Conservation (phyloP, 2,113 vertebrate genomes). For the Aleadryas rufinucha region DNA sequence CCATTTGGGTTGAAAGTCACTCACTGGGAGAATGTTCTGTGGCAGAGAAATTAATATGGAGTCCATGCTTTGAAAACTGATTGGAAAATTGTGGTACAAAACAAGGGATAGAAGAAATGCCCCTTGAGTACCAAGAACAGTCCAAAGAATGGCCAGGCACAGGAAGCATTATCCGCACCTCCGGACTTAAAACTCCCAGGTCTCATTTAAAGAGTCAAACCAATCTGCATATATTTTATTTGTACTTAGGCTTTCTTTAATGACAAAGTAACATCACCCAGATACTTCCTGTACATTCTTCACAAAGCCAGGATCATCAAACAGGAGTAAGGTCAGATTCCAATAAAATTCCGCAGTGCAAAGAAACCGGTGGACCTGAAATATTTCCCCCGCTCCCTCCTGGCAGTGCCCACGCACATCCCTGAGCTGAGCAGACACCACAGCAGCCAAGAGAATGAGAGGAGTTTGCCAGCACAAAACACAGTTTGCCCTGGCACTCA, state of each 20-base stretch:
- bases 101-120: not conserved
- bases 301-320: not conserved
- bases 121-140: not conserved
- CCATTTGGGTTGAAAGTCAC: not conserved
- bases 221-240: not conserved
- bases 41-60: not conserved
- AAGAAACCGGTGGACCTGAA: not conserved
- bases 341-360: fast-evolving
- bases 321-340: not conserved
- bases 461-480: not conserved
- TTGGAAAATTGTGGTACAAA: not conserved
- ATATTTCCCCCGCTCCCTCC: not conserved
- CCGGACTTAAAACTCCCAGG: not conserved
- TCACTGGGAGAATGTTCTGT: not conserved
- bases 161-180: not conserved
- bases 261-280: not conserved
- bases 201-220: not conserved
- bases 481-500: not conserved
- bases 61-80: not conserved
- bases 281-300: not conserved
- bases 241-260: not conserved
- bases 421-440: not conserved
- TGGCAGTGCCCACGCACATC: not conserved
- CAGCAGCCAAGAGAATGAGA: not conserved
- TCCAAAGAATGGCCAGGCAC: not conserved